These are phyloP conservation scores for Peromyscus leucopus DNA, from an alignment of 2,113 vertebrate species.

Conservation along the genomic window DNA sequence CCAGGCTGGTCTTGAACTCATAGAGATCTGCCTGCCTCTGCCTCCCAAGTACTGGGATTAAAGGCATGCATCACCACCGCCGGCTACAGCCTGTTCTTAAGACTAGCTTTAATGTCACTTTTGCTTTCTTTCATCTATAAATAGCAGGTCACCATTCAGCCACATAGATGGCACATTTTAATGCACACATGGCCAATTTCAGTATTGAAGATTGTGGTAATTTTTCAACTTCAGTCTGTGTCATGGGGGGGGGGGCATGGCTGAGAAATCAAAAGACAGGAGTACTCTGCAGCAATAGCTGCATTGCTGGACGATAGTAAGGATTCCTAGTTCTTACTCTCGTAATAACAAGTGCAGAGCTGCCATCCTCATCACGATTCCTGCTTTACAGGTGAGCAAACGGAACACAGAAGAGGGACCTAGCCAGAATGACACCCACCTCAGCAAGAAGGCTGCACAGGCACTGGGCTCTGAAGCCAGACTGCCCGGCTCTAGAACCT, in stretches of 20 bases:
- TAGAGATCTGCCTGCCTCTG: too few relatives aligned
- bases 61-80: too few relatives aligned
- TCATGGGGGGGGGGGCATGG: background rate
- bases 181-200: background rate
- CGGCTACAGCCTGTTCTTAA: background rate
- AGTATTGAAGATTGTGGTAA: background rate
- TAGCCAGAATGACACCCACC: background rate
- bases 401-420: background rate
- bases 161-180: background rate
- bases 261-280: background rate
- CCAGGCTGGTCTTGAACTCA: too few relatives aligned
- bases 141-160: background rate
- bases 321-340: constrained; percentile 19
- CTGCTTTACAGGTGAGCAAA: background rate
- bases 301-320: background rate
- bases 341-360: background rate
- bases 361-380: background rate
- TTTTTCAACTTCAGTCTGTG: background rate
- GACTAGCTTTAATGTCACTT: background rate
- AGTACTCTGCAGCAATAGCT: background rate
- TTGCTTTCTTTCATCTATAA: background rate
- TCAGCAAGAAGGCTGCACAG: background rate
- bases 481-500: background rate
- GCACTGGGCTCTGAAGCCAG: background rate
- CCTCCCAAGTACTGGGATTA: too few relatives aligned